Evolutionary conservation across 2,888 invertebrate genomes (phyloP), one percentile per base, ranked within the genome.

Genomic region (Quadroppia sp.): DNA sequence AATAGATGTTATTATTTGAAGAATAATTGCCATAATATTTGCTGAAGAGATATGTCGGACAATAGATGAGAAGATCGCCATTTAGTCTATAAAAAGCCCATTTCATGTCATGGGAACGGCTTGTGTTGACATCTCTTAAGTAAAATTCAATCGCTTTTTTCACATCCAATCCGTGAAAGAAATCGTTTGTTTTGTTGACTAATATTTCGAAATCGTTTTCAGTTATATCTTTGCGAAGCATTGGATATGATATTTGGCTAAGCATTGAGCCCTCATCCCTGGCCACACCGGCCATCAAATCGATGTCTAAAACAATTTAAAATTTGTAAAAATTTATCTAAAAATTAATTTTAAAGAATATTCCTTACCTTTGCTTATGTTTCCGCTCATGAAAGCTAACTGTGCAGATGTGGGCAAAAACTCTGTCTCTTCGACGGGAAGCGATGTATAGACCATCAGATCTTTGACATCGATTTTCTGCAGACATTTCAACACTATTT

Each of bases 41-140:
- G 20, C 25, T 67, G 30, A 73, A 73, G 28, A 67, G 42, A 70
- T 67, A 42, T 25, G 73, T 73, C 30, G 67, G 67, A 48, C 73
- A 72, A 9, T 36, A 25, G 2, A 72, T 17, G 4, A 36, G 25
- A 3, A 36, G 15, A 28, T 72, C 59, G 11, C 72, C 72, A 2
- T 28, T n/a, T 0, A 53, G 15, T 13, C 69, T 61, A 17, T 45
- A 25, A 13, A 71, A 23, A 28, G n/a, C 48, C 25, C 13, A 17
- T 20, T 13, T 59, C 7, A 71, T 28, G 1, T 20, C 56, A 17
- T 2, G 13, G 0, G 28, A 56, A 15, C 17, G 28, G 17, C 23
- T 30, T 23, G 11, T 28, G 11, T 56, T 23, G 1, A 15, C 17
- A 28, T 56, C 17, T 13, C 28, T 56, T 2, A 56, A 28, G 17